Base-by-base conservation (phyloP, 2,113 vertebrate species). In the Apteryx owenii region DNA sequence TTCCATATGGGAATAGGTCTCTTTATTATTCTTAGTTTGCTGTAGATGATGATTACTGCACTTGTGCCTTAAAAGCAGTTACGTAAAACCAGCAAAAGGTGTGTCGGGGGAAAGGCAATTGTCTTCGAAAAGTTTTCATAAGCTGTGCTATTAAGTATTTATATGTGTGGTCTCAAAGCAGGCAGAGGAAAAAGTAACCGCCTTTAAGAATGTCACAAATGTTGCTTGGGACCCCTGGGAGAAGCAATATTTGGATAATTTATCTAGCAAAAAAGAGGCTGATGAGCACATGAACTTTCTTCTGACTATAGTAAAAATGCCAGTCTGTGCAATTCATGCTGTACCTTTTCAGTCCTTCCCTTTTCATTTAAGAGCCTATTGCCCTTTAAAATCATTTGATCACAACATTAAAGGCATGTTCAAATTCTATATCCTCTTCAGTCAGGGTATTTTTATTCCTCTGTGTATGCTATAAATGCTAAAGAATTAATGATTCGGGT, bases 51-150 rank as follows among this genome's bases (percentile, higher is more conserved):
- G 26, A 79, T 85, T 72, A 73, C 48, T 64, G 48, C 14, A 26
- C 38, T 94, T 72, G 44, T 7, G 76, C 70, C 94, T 80, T 62
- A 80, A 46, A 88, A 82, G 53, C 40, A 73, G 62, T 68, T 68
- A 75, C 33, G 61, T 86, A 93, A 94, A 90, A 90, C 12, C 65
- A 84, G 72, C 31, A 33, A 88, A 88, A 95, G 65, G 46, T 68
- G 40, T 94, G 77, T 86, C 31, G n/a, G 0, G 3, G 51, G 12
- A 92, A 90, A 84, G 36, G 69, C 31, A 93, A 56, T 72, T 72
- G 81, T 46, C 29, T 93, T 85, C 85, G 89, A 80, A 89, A 93
- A 91, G 66, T 85, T 95, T 95, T 91, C 54, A 21, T 69, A 87
- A 91, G 44, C 53, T 81, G 33, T 82, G 58, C 53, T 85, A 85